Evolutionary conservation across 2,113 vertebrate genomes (phyloP).

Genomic region (Megaptera novaeangliae): DNA sequence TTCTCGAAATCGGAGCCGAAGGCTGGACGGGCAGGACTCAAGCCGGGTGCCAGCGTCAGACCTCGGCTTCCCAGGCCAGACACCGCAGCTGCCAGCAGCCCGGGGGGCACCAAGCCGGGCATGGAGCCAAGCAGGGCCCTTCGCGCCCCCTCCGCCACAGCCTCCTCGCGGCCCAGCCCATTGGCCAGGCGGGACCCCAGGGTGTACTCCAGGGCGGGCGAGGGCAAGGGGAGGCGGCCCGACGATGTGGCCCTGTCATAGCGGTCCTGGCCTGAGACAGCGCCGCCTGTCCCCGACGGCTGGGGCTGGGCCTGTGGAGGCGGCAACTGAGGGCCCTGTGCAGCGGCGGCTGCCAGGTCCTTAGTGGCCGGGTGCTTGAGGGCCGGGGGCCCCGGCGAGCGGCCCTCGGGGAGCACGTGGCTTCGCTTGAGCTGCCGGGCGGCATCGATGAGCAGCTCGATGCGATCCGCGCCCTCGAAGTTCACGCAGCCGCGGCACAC

Average conservation of each 20-base stretch:
- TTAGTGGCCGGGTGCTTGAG: conserved; percentile 79
- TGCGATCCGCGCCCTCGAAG: conserved; percentile 91
- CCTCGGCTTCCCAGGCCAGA: conserved; percentile 82
- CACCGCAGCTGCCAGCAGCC: conserved; percentile 84
- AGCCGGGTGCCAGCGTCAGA: conserved; percentile 80
- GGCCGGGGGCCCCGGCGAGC: conserved; percentile 88
- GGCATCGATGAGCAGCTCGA: conserved; percentile 90
- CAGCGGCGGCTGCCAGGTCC: conserved; percentile 51
- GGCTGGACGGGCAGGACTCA: conserved; percentile 79
- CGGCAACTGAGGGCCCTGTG: conserved; percentile 53
- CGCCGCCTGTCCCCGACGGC: conserved; percentile 31
- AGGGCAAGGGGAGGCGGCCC: conserved; percentile 60
- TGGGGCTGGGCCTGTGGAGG: conserved; percentile 62
- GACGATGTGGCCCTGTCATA: conserved; percentile 70
- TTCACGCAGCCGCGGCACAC: conserved; percentile 94
- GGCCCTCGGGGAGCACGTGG: conserved; percentile 89
- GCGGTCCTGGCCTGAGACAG: conserved; percentile 56
- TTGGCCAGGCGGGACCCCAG: conserved; percentile 82
- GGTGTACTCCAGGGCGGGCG: conserved; percentile 79
- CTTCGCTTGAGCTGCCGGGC: conserved; percentile 89
- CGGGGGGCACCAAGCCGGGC: conserved; percentile 84
- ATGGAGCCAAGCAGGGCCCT: conserved; percentile 87
- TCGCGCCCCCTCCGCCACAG: conserved; percentile 83
- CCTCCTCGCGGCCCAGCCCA: conserved; percentile 83
- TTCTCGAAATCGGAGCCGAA: conserved; percentile 87